Evolutionary conservation across 2,888 invertebrate species (phyloP).

Genomic region (Dolichomitus sp.): DNA sequence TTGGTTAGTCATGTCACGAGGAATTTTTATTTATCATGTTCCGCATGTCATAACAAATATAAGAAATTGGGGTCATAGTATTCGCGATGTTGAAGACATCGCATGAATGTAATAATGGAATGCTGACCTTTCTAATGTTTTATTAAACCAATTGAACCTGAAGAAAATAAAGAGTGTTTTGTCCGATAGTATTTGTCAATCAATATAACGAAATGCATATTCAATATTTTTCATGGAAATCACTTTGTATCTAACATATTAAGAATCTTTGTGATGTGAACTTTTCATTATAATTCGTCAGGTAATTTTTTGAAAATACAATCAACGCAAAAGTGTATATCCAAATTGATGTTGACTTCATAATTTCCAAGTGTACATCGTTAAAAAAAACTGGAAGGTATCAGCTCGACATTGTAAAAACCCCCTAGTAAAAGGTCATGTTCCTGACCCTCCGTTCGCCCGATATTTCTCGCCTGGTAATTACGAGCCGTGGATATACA

Average conservation of each 20-base stretch:
- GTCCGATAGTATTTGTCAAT: too few species aligned
- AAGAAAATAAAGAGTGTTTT: too few species aligned
- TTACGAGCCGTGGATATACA: conserved; percentile 64
- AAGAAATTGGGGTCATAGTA: neutral
- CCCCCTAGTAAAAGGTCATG: conserved; percentile 12
- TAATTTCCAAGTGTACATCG: neutral
- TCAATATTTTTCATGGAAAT: too few species aligned
- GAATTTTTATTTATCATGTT: too few species aligned
- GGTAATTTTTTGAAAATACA: neutral
- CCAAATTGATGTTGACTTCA: neutral
- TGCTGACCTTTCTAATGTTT: too few species aligned
- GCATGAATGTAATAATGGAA: too few species aligned
- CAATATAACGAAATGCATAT: too few species aligned
- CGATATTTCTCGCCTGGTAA: conserved; percentile 33
- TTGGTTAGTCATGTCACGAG: too few species aligned
- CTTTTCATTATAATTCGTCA: neutral
- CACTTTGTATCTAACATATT: too few species aligned
- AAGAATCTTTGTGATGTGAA: too few species aligned
- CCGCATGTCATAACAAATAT: neutral
- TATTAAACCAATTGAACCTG: too few species aligned
- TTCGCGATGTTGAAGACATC: neutral
- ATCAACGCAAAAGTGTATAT: neutral
- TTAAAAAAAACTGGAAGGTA: neutral
- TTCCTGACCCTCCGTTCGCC: conserved; percentile 13
- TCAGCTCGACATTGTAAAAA: neutral